phyloP scores from a whole-genome alignment of 2,797 vertebrate genomes.

The Protonibea diacanthus region DNA sequence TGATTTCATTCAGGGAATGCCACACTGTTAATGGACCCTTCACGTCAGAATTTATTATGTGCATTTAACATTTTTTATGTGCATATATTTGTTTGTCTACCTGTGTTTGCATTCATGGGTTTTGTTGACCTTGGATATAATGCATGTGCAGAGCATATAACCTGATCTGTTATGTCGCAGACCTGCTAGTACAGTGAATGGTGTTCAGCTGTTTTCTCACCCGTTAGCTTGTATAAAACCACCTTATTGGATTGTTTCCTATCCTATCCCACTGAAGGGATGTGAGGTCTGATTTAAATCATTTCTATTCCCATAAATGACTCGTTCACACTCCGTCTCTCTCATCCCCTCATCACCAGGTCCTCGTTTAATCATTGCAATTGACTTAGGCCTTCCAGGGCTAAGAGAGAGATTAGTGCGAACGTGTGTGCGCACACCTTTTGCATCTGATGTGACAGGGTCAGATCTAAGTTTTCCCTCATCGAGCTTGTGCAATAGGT shows the following conservation, averaged over 20 bases:
- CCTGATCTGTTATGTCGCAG: slow-evolving; percentile 30
- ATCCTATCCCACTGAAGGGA: slow-evolving; percentile 43
- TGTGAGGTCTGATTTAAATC: slow-evolving; percentile 52
- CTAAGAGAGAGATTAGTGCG: slow-evolving; percentile 50
- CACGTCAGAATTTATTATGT: slow-evolving; percentile 15
- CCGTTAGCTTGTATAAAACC: slow-evolving; percentile 29
- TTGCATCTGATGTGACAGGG: slow-evolving; percentile 32
- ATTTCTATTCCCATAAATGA: slow-evolving; percentile 49
- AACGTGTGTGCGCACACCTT: slow-evolving; percentile 9
- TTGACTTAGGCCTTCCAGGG: slow-evolving; percentile 56
- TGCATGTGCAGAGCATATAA: neutral
- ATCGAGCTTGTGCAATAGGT: slow-evolving; percentile 26
- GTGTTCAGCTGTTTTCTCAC: slow-evolving; percentile 26
- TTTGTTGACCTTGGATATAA: slow-evolving; percentile 10
- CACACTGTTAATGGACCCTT: slow-evolving; percentile 38
- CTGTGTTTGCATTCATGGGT: neutral
- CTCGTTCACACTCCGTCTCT: slow-evolving; percentile 25
- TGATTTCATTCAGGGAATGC: slow-evolving; percentile 65
- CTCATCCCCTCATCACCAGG: slow-evolving; percentile 54
- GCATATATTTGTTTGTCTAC: neutral
- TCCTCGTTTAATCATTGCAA: slow-evolving; percentile 69
- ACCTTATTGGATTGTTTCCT: slow-evolving; percentile 50
- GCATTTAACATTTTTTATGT: neutral
- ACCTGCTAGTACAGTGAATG: slow-evolving; percentile 1
- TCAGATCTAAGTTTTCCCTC: slow-evolving; percentile 18